Evolutionary conservation across 1,140 invertebrate genomes (phyloP).

Genomic region (Pachypsylla venusta): DNA sequence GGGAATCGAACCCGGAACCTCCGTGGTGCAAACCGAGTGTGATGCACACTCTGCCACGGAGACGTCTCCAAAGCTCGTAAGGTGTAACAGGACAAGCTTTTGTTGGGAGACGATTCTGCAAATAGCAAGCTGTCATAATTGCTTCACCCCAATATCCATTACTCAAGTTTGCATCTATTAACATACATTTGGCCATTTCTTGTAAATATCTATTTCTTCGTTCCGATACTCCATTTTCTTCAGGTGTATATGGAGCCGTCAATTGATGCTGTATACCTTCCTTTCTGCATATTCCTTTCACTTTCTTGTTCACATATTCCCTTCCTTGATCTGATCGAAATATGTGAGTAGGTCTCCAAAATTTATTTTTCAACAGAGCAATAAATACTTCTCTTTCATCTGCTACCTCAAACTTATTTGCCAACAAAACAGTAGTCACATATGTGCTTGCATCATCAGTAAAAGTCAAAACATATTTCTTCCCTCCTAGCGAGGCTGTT

Average conservation of each 20-base stretch:
- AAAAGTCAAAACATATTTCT: not conserved
- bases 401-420: not conserved
- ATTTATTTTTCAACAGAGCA: not conserved
- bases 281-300: no score
- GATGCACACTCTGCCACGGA: no score
- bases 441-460: not conserved
- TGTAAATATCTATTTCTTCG: constrained; percentile 29
- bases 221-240: constrained; percentile 30
- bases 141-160: constrained; percentile 32
- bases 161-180: constrained; percentile 26
- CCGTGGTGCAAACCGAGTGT: no score
- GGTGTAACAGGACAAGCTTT: constrained; percentile 13
- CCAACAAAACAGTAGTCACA: not conserved
- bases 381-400: not conserved
- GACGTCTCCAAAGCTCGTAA: constrained; percentile 21
- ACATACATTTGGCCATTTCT: constrained; percentile 28
- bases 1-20: no score
- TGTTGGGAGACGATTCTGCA: constrained; percentile 29
- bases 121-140: constrained; percentile 29
- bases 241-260: constrained; percentile 28
- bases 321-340: constrained; percentile 15
- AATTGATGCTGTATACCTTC: constrained; percentile 21
- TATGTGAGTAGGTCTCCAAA: constrained; percentile 18
- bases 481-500: not conserved
- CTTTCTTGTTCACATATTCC: no score